Conservation (phyloP, 2,113 vertebrate genomes). For the Odontophorus gujanensis region DNA sequence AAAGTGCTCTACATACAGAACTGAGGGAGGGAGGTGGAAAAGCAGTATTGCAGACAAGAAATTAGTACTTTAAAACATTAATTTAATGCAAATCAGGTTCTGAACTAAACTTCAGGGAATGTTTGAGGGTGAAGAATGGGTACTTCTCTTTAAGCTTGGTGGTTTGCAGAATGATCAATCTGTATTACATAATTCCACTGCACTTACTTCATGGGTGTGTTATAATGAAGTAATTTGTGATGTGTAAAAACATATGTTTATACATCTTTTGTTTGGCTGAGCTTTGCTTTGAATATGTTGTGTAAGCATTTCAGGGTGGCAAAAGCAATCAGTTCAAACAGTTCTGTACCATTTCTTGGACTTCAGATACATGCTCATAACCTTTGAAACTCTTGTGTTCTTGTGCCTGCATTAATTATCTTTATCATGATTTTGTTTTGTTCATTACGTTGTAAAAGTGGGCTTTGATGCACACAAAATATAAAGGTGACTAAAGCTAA, state of each 20-base stretch:
- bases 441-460: neutral
- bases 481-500: neutral
- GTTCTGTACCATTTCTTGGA: neutral
- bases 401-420: neutral
- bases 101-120: too few relatives aligned
- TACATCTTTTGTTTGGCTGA: neutral
- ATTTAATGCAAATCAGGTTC: too few relatives aligned
- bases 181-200: neutral
- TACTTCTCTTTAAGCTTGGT: neutral
- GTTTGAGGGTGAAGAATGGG: too few relatives aligned
- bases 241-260: neutral
- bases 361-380: neutral
- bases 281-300: neutral
- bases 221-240: neutral
- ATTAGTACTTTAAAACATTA: too few relatives aligned
- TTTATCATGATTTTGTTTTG: neutral
- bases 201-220: neutral
- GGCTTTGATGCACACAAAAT: neutral
- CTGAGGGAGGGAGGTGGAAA: neutral
- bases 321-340: neutral
- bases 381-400: neutral
- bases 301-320: neutral
- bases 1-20: neutral
- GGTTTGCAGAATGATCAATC: slow-evolving; percentile 26
- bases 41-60: neutral